A percentile compares a stretch with the other conserved stretches of the same genome.
These are phyloP conservation scores for Antechinus stuartii DNA, from an alignment of 2,113 vertebrate species.

Conservation along the genomic window DNA sequence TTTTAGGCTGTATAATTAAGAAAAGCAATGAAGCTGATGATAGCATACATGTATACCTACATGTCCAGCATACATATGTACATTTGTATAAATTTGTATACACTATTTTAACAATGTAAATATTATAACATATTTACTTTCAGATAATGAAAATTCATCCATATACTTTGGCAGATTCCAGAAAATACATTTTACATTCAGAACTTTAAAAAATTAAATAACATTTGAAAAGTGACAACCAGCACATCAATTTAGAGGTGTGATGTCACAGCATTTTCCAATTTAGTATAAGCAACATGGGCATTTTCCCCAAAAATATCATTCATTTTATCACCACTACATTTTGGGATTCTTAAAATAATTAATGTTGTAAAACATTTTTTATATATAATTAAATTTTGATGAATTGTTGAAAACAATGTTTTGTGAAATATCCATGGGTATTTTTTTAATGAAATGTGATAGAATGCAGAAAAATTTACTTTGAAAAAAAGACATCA, in stretches of 20 bases:
- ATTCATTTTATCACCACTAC: not conserved
- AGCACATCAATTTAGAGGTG: not conserved
- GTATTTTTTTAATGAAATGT: slow-evolving; percentile 15
- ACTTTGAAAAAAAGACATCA: not conserved
- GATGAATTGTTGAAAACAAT: slow-evolving; percentile 13
- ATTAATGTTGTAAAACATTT: slow-evolving; percentile 3
- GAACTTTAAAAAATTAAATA: not conserved
- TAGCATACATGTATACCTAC: no score
- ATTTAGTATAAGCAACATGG: not conserved
- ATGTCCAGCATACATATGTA: no score
- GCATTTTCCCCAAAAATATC: not conserved
- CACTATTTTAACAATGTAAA: not conserved
- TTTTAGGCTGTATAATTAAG: no score
- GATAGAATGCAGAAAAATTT: not conserved
- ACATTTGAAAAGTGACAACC: not conserved
- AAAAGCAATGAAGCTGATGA: no score
- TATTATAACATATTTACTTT: not conserved
- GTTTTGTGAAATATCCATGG: not conserved
- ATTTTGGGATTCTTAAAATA: not conserved
- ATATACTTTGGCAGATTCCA: not conserved
- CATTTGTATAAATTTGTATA: not conserved
- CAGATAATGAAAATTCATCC: not conserved
- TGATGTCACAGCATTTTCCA: not conserved
- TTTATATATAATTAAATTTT: not conserved
- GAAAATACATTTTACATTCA: not conserved